Conservation (phyloP, 2,888 invertebrate genomes). For the Apomyelois bistriatella region DNA sequence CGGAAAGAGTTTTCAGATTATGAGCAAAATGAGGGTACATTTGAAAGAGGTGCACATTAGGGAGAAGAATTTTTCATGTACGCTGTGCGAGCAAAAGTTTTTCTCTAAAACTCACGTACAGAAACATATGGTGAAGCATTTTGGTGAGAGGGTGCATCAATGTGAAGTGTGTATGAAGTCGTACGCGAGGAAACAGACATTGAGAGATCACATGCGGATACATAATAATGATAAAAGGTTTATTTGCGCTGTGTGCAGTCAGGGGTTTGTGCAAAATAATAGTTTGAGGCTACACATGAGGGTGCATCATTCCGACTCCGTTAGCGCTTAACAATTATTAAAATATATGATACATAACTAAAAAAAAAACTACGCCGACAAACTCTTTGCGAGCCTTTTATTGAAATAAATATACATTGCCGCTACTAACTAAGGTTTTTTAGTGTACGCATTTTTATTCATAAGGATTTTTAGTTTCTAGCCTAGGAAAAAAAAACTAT, state of each 20-base stretch:
- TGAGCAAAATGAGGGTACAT: slow-evolving; percentile 58
- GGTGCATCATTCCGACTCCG: slow-evolving; percentile 42
- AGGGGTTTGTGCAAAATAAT: slow-evolving; percentile 52
- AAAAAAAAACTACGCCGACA: no score
- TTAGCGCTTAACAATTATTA: slow-evolving; percentile 16
- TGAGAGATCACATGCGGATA: slow-evolving; percentile 59
- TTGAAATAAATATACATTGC: no score
- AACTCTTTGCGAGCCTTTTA: no score
- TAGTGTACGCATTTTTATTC: no score
- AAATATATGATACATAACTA: background rate
- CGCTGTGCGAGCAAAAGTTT: slow-evolving; percentile 71
- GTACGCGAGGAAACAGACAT: slow-evolving; percentile 62
- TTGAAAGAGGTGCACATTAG: slow-evolving; percentile 64
- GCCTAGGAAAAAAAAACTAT: no score
- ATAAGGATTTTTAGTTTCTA: no score
- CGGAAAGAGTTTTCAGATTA: slow-evolving; percentile 49
- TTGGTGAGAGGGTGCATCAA: slow-evolving; percentile 62
- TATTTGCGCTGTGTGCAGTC: slow-evolving; percentile 43
- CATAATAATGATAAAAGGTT: slow-evolving; percentile 51
- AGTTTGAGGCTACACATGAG: slow-evolving; percentile 50
- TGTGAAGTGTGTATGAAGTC: slow-evolving; percentile 73
- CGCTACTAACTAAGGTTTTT: no score
- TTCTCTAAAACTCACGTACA: slow-evolving; percentile 72
- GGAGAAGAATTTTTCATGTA: slow-evolving; percentile 66
- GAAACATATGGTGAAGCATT: slow-evolving; percentile 75